Conservation (phyloP, 30 jellyfish, hydroid and myxozoan genomes). For the Hydra vulgaris region DNA sequence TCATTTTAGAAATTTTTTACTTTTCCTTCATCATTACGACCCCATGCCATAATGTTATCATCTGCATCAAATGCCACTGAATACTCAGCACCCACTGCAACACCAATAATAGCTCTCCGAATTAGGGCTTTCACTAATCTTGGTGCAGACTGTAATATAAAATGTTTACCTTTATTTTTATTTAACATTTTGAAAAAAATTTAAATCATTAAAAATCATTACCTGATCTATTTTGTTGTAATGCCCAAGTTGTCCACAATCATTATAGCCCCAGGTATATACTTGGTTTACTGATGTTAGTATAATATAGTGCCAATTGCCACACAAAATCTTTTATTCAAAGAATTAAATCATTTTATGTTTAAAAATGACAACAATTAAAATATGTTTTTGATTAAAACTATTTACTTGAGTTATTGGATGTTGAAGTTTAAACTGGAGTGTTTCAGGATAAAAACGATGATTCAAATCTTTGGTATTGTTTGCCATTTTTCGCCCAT, state of each 20-base stretch:
- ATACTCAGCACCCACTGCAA: slow-evolving; percentile 87
- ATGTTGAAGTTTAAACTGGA: slow-evolving; percentile 70
- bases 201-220: not conserved
- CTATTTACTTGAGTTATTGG: slow-evolving; percentile 51
- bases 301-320: slow-evolving; percentile 88
- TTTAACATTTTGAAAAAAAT: too few species aligned
- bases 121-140: slow-evolving; percentile 76
- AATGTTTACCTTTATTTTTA: too few species aligned
- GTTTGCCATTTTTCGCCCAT: slow-evolving; percentile 92
- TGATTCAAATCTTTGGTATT: slow-evolving; percentile 63
- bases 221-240: slow-evolving; percentile 92
- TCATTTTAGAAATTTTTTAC: slow-evolving; percentile 30
- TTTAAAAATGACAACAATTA: not conserved
- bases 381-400: too few species aligned
- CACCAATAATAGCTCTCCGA: slow-evolving; percentile 40
- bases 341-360: not conserved
- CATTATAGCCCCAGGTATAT: slow-evolving; percentile 96
- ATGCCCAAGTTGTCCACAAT: slow-evolving; percentile 94
- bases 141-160: slow-evolving; percentile 52
- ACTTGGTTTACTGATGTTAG: slow-evolving; percentile 58
- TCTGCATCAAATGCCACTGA: slow-evolving; percentile 84
- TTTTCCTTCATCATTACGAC: slow-evolving; percentile 86
- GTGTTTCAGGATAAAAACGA: slow-evolving; percentile 67
- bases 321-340: slow-evolving; percentile 38
- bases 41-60: slow-evolving; percentile 89